Conservation (phyloP, 2,113 vertebrate species). For the Callithrix jacchus region DNA sequence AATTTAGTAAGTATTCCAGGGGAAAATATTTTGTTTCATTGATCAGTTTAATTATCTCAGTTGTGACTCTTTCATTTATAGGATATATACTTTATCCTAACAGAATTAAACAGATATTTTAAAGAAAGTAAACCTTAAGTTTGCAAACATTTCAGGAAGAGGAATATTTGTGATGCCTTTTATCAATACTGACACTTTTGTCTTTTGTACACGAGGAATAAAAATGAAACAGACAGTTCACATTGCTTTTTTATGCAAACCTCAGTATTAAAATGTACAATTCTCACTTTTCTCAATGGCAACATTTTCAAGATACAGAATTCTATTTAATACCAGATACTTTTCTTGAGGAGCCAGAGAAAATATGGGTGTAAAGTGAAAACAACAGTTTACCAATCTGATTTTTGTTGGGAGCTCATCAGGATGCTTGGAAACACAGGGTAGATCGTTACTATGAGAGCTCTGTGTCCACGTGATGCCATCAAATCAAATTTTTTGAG, state of each 20-base stretch:
- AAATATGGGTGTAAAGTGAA: not conserved
- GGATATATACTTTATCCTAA: not conserved
- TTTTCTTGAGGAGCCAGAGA: not conserved
- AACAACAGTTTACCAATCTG: not conserved
- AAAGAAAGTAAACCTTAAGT: not conserved
- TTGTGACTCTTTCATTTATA: not conserved
- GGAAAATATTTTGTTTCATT: conserved; percentile 39
- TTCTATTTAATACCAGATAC: not conserved
- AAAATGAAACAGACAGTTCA: not conserved
- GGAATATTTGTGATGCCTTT: not conserved
- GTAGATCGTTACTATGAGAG: not conserved
- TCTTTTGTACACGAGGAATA: not conserved
- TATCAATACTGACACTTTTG: not conserved
- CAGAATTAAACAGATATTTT: not conserved
- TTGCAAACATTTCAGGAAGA: not conserved
- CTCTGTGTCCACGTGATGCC: not conserved
- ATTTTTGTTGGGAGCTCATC: not conserved
- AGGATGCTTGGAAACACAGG: not conserved
- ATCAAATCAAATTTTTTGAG: not conserved
- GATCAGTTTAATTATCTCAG: not conserved
- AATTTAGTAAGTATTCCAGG: not conserved
- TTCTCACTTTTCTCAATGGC: conserved; percentile 1
- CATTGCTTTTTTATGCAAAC: not conserved
- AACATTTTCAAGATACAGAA: not conserved
- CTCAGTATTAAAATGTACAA: not conserved